phyloP scores from a whole-genome alignment of 2,113 vertebrate species.

The Bungarus multicinctus region DNA sequence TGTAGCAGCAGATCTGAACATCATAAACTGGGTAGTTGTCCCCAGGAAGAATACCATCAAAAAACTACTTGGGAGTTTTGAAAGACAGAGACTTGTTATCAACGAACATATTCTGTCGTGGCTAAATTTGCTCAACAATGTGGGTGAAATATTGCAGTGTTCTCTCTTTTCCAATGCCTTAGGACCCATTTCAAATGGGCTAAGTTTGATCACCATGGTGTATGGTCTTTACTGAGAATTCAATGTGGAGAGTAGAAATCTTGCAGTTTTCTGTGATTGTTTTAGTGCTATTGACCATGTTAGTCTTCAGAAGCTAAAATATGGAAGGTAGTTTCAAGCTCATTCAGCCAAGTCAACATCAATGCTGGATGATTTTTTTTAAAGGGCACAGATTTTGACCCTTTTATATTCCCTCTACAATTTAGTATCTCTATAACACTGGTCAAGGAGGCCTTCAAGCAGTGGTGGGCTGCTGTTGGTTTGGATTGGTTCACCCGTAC shows the following conservation, averaged over 20 bases:
- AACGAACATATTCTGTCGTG: background rate
- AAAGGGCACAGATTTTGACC: too few species aligned
- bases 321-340: background rate
- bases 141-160: background rate
- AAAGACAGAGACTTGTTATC: background rate
- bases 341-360: too few species aligned
- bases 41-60: background rate
- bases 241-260: background rate
- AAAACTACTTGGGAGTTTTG: background rate
- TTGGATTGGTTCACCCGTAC: too few species aligned
- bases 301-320: background rate
- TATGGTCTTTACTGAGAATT: background rate
- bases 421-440: too few species aligned
- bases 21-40: background rate
- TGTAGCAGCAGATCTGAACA: background rate
- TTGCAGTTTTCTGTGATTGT: background rate
- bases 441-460: too few species aligned
- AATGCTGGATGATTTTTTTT: too few species aligned
- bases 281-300: background rate
- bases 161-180: background rate
- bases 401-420: too few species aligned
- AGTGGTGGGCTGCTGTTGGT: too few species aligned
- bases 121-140: background rate
- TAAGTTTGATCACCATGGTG: background rate
- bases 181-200: background rate